A percentile compares a stretch with the other conserved stretches of the same genome.
Conservation (phyloP, 1,140 invertebrate genomes). For the Trichonephila clavata region DNA sequence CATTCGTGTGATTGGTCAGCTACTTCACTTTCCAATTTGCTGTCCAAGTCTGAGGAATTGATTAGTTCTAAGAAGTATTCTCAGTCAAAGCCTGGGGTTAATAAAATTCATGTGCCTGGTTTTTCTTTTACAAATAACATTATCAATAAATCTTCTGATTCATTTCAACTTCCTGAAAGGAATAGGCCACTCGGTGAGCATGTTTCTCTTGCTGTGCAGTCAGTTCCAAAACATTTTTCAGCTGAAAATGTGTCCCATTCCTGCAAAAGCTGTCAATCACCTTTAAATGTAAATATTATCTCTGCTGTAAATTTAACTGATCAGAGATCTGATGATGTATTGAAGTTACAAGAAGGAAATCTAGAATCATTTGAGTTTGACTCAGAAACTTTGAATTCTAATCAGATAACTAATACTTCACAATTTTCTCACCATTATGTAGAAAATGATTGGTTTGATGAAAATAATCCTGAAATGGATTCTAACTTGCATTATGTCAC, state of each 20-base stretch:
- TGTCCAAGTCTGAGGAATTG: conserved; percentile 32
- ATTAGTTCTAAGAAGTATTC: neutral
- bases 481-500: neutral
- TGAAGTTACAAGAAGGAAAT: neutral
- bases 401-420: neutral
- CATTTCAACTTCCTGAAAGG: neutral
- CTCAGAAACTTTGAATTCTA: neutral
- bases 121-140: neutral
- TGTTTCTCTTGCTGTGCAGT: neutral
- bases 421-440: neutral
- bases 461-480: neutral
- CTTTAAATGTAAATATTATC: neutral
- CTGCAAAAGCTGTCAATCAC: neutral
- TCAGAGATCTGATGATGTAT: neutral
- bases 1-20: neutral
- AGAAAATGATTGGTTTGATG: conserved; percentile 2
- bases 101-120: neutral
- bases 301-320: neutral
- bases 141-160: neutral
- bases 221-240: neutral
- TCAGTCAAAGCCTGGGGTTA: neutral
- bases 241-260: neutral
- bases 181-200: neutral
- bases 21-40: neutral
- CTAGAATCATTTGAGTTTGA: conserved; percentile 15